These are phyloP conservation scores for Myotis brandtii DNA, from an alignment of 2,113 vertebrate genomes.

Conservation along the genomic window DNA sequence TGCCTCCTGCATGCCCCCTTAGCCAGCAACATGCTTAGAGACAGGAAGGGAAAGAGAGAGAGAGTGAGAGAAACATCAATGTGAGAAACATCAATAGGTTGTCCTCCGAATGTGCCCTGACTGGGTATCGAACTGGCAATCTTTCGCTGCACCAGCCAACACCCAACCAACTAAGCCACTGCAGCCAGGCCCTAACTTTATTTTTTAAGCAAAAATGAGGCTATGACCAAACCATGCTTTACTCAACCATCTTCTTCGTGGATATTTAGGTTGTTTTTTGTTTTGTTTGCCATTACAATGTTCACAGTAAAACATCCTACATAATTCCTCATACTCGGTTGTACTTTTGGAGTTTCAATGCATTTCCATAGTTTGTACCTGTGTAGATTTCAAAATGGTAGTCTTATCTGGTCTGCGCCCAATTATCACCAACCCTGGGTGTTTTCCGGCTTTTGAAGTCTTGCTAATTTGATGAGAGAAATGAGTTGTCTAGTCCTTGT, in stretches of 20 bases:
- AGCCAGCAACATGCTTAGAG: no score
- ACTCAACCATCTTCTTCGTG: rapidly evolving
- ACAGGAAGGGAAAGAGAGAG: no score
- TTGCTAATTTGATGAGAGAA: neutral
- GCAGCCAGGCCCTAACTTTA: neutral
- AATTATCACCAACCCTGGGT: rapidly evolving
- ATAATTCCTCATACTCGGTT: rapidly evolving
- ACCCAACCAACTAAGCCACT: neutral
- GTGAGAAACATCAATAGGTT: no score
- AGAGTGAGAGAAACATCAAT: no score
- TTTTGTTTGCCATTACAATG: neutral
- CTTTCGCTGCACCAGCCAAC: neutral
- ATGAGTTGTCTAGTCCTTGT: neutral
- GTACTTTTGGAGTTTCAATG: neutral
- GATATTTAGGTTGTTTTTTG: neutral
- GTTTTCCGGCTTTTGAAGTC: neutral
- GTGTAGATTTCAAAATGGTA: neutral
- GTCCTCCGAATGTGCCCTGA: no score
- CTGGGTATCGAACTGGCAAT: neutral
- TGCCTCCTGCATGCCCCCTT: neutral
- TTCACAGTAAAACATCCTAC: neutral
- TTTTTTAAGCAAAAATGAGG: neutral
- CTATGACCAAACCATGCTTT: neutral
- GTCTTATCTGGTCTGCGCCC: neutral
- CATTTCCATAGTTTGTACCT: neutral